phyloP scores from a whole-genome alignment of 2,888 invertebrate genomes.

The Tachina fera region DNA sequence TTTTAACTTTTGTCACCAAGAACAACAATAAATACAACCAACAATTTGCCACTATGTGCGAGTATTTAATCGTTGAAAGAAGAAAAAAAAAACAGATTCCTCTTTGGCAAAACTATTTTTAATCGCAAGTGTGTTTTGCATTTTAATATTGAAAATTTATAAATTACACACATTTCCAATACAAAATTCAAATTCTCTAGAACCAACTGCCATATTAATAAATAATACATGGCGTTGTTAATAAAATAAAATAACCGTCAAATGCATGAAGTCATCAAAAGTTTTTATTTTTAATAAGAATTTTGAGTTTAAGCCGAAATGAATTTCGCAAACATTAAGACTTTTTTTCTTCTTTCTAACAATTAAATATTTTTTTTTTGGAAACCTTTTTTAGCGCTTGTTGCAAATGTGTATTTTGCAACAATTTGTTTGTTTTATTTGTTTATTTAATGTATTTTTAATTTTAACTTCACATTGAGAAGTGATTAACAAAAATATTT shows the following conservation, averaged over 20 bases:
- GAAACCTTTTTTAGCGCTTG: slow-evolving; percentile 6
- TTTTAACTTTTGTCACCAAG: slow-evolving; percentile 2
- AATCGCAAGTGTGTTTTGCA: slow-evolving; percentile 49
- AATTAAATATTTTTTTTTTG: background rate
- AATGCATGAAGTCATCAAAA: slow-evolving; percentile 60
- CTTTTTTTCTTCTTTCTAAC: slow-evolving; percentile 3
- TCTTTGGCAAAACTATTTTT: slow-evolving; percentile 29
- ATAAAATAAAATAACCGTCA: slow-evolving; percentile 43
- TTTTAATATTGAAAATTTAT: slow-evolving; percentile 33
- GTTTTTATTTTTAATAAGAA: slow-evolving; percentile 11
- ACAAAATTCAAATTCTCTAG: too few relatives aligned
- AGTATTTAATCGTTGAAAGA: background rate
- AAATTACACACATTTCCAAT: too few relatives aligned
- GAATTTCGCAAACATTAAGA: slow-evolving; percentile 49
- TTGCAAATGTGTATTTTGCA: slow-evolving; percentile 6
- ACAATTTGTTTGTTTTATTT: slow-evolving; percentile 9
- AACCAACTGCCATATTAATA: background rate
- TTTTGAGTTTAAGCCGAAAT: slow-evolving; percentile 29
- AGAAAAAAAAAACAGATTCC: background rate
- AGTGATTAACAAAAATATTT: slow-evolving; percentile 60
- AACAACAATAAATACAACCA: slow-evolving; percentile 12
- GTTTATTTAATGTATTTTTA: slow-evolving; percentile 37
- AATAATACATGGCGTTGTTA: background rate
- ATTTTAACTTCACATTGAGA: slow-evolving; percentile 37
- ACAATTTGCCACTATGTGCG: background rate